These are phyloP conservation scores for Leptatherina wallacei DNA, from an alignment of 2,797 vertebrate genomes.

Conservation along the genomic window DNA sequence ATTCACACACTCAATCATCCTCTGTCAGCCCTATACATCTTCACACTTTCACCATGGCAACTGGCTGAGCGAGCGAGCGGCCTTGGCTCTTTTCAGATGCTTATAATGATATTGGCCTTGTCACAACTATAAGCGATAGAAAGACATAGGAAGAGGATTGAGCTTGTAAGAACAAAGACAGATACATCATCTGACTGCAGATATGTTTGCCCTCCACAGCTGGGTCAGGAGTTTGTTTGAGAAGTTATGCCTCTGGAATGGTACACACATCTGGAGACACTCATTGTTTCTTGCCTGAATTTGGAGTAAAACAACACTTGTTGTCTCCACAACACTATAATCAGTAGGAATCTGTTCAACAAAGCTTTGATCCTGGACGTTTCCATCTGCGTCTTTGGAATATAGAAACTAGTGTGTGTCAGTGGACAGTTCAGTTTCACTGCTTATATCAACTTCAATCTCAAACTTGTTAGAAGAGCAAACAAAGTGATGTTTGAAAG, in stretches of 20 bases:
- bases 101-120: constrained; percentile 60
- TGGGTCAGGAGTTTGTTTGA: constrained; percentile 16
- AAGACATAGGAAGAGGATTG: neutral
- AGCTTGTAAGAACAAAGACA: constrained; percentile 46
- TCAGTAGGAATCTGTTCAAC: constrained; percentile 20
- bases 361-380: constrained; percentile 23
- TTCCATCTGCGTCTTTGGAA: too few species aligned
- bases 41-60: constrained; percentile 77
- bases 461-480: too few species aligned
- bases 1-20: constrained; percentile 18
- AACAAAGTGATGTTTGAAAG: too few species aligned
- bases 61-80: constrained; percentile 49
- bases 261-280: constrained; percentile 16
- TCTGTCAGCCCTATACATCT: constrained; percentile 51
- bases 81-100: constrained; percentile 61
- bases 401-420: constrained; percentile 5
- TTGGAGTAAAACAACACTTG: constrained; percentile 32
- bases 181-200: constrained; percentile 4
- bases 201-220: constrained; percentile 8
- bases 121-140: constrained; percentile 32
- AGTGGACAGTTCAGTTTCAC: neutral
- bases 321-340: constrained; percentile 23
- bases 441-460: neutral
- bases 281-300: constrained; percentile 23
- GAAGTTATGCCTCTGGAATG: constrained; percentile 28